Percentiles rank a stretch among this genome's conserved stretches.
Evolutionary conservation across 2,797 vertebrate genomes (phyloP).

Genomic region (Odontamblyopus lacepedii): DNA sequence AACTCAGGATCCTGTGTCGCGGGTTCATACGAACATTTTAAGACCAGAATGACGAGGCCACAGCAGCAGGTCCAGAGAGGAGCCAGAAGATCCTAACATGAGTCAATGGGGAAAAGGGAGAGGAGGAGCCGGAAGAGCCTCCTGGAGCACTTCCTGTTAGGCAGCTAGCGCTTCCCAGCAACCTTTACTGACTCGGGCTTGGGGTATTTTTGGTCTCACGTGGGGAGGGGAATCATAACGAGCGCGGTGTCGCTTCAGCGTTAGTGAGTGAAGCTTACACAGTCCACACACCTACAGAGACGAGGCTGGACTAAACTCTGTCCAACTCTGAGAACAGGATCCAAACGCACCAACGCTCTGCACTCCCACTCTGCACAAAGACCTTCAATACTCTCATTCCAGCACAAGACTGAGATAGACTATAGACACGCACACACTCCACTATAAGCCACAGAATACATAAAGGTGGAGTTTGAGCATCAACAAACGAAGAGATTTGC

Average conservation of each 20-base stretch:
- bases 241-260: background rate
- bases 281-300: constrained; percentile 36
- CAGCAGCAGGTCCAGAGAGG: no score
- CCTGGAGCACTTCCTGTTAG: no score
- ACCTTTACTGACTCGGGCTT: background rate
- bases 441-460: background rate
- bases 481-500: background rate
- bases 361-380: constrained; percentile 38
- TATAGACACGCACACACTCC: background rate
- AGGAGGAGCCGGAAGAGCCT: no score
- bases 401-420: background rate
- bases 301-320: constrained; percentile 18
- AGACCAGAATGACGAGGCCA: no score
- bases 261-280: constrained; percentile 22
- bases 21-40: no score
- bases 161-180: background rate
- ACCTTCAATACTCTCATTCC: background rate
- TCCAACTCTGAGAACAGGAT: constrained; percentile 38
- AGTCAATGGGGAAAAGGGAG: no score
- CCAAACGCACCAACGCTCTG: constrained; percentile 29
- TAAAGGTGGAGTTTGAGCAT: background rate
- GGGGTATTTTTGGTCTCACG: background rate
- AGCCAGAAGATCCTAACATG: no score
- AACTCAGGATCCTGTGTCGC: no score
- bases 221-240: background rate